Base-by-base conservation (phyloP, 2,797 vertebrate genomes). In the Sarcoramphus papa region DNA sequence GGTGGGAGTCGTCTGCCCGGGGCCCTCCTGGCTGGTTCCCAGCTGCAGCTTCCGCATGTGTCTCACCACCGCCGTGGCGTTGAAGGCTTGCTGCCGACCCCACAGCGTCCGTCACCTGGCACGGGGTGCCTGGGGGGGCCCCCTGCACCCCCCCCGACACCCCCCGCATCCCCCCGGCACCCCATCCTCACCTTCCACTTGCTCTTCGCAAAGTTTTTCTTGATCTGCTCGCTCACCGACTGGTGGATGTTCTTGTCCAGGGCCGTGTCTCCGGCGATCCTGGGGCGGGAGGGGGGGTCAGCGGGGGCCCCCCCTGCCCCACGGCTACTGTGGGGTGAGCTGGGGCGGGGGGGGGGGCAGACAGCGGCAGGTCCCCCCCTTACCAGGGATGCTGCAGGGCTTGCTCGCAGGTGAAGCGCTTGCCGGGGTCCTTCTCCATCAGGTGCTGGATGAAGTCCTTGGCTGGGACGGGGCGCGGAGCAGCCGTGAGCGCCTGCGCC, bases 151-250 rank as follows among this genome's bases (percentile, higher is more conserved):
- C 17, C 62, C 22, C 31, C 6, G 4, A 5, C 3, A 37, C 13
- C 7, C 48, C 37, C 47, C 5, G 1, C 14, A 35, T 33, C 31
- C 23, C 3, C 17, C 47, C 25, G 6, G 47, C 63, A 27, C 28
- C 33, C 59, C 12, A 5, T 6, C 3, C 98, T 98, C 85, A 99
- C 99, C 98, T 99, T 99, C 99, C 99, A 99, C 93, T 99, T 99
- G 98, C 99, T 99, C 97, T 99, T 99, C 67, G 99, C 99, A 48
- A 99, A 99, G 95, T 99, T 99, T 98, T 99, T 99, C 97, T 98
- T 99, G 97, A 99, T 99, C 98, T 99, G 99, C 50, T 99, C 99
- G 0, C 99, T 99, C 98, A 99, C 99, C 0, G 99, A 99, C 97
- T 99, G 99, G 17, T 99, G 99, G 97, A 99, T 99, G 94, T 99